phyloP scores from a whole-genome alignment of 2,888 invertebrate genomes.

The Hemaris fuciformis region DNA sequence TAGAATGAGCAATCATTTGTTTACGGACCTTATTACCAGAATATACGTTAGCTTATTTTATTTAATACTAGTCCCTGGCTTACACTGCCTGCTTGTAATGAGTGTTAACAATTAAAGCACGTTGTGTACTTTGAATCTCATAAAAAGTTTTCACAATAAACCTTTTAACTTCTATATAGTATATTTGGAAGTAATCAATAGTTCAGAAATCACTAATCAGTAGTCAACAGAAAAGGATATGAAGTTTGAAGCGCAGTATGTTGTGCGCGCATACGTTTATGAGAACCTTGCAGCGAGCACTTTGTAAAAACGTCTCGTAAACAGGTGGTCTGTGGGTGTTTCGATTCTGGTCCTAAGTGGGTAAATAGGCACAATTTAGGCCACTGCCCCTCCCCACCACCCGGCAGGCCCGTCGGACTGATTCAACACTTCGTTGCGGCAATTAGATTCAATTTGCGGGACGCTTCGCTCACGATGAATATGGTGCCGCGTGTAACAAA shows the following conservation, averaged over 20 bases:
- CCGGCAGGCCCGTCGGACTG: conserved; percentile 59
- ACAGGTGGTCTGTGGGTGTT: conserved; percentile 74
- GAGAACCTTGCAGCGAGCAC: not conserved
- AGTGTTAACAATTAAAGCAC: not conserved
- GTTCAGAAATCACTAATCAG: too few species aligned
- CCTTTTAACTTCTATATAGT: too few species aligned
- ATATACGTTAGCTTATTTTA: not conserved
- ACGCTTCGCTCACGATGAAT: conserved; percentile 60
- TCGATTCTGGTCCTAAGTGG: conserved; percentile 65
- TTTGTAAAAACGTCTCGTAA: conserved; percentile 33
- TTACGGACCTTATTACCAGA: not conserved
- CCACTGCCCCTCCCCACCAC: conserved; percentile 55
- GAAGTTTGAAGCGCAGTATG: not conserved
- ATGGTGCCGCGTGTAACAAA: conserved; percentile 62
- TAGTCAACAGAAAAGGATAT: not conserved
- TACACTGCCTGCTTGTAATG: too few species aligned
- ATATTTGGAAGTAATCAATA: too few species aligned
- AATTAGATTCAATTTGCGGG: conserved; percentile 78
- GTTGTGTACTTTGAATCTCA: too few species aligned
- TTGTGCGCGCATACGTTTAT: not conserved
- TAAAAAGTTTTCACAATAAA: too few species aligned
- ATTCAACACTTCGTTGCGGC: conserved; percentile 79
- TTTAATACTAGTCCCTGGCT: not conserved
- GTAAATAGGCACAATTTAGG: conserved; percentile 77
- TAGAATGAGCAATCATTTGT: conserved; percentile 26